Evolutionary conservation across 1,140 invertebrate genomes (phyloP), one percentile per base, ranked within the genome.

Genomic region (Centruroides vittatus): DNA sequence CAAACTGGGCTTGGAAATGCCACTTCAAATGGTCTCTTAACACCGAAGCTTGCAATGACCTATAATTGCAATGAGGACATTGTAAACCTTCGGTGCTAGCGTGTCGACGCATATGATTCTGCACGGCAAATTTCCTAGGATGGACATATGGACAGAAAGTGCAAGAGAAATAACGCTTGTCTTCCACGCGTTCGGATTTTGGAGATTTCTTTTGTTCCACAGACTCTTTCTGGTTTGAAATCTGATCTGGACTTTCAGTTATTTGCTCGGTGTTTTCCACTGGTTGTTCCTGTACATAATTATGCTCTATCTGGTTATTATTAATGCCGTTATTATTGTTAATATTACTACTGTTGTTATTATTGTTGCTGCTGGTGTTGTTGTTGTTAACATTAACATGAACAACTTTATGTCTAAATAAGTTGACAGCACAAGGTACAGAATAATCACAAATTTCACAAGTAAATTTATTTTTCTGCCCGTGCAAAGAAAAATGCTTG

Each of bases 401-500:
- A 68, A 88, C 86, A 50, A 81, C 82, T 68, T 85, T 73, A 69
- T 89, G 87, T 70, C 88, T 86, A n/a, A 83, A 79, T 67, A 85
- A 86, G 73, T 88, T 89, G 0, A 86, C 85, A 64, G 85, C 87
- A 72, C 86, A 88, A 67, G 86, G 88, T 0, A 92, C 89, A 2
- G 87, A 86, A 73, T 92, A 92, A 73, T 92, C 88, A 72, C 89
- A 93, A 8, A 81, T 79, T 62, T 85, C 82, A 74, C 89, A 92
- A 62, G 82, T 84, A 72, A 88, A 90, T 61, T 83, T 80, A 72
- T 89, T 86, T 64, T 86, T 84, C 0, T 87, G 85, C 6, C 88
- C 88, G 71, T 93, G 90, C 3, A 93, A 73, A 7, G 83, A 83
- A 63, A 89, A 73, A 73, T 93, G 90, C 12, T 88, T 81, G 69